These are phyloP conservation scores for Pseudorectes ferrugineus DNA, from an alignment of 2,113 vertebrate genomes.

Conservation along the genomic window DNA sequence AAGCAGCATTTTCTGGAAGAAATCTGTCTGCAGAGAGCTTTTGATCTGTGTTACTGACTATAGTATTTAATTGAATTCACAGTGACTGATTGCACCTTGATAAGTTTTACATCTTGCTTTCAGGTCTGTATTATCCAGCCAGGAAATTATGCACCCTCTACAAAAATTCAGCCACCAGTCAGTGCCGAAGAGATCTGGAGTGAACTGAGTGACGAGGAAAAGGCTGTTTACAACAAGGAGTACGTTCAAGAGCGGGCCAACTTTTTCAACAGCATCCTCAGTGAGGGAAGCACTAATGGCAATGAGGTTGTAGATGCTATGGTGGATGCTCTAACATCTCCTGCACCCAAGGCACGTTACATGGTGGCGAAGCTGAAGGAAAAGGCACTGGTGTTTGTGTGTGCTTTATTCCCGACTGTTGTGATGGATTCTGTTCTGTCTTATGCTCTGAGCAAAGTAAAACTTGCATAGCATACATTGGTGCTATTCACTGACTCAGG, in stretches of 20 bases:
- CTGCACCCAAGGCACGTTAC: slow-evolving; percentile 68
- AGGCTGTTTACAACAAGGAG: slow-evolving; percentile 62
- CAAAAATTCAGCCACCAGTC: slow-evolving; percentile 69
- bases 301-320: slow-evolving; percentile 68
- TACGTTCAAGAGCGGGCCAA: slow-evolving; percentile 66
- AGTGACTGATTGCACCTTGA: neutral
- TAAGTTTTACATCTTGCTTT: neutral
- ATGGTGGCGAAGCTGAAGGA: slow-evolving; percentile 59
- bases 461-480: neutral
- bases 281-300: slow-evolving; percentile 48
- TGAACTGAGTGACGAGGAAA: slow-evolving; percentile 63
- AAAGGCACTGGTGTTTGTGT: slow-evolving; percentile 40
- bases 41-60: neutral
- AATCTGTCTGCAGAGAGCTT: neutral
- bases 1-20: neutral
- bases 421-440: slow-evolving; percentile 52
- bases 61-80: neutral
- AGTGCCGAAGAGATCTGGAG: slow-evolving; percentile 68
- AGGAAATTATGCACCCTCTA: slow-evolving; percentile 77
- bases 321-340: slow-evolving; percentile 70
- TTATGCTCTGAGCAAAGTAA: slow-evolving; percentile 33
- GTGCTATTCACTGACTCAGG: neutral
- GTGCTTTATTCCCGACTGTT: slow-evolving; percentile 17
- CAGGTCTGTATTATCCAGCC: slow-evolving; percentile 81
- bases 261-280: slow-evolving; percentile 59